These are phyloP conservation scores for Bufo gargarizans DNA, from an alignment of 2,113 vertebrate species.

Conservation along the genomic window DNA sequence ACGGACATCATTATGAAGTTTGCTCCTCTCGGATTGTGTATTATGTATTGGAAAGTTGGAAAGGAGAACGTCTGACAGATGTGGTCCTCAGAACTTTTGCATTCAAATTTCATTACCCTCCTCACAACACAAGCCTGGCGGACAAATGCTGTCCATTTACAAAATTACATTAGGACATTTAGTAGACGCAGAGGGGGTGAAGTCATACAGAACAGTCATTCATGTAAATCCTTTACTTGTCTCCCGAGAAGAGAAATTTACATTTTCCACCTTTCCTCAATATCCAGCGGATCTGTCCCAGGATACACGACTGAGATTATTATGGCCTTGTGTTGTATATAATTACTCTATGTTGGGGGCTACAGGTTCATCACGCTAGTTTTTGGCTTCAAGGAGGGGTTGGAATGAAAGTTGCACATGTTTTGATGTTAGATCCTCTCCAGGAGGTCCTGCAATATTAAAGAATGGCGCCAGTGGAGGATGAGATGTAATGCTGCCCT, in stretches of 20 bases:
- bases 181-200: background rate
- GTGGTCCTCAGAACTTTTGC: background rate
- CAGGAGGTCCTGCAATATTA: background rate
- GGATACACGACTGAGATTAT: background rate
- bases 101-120: conserved; percentile 18
- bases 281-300: background rate
- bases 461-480: background rate
- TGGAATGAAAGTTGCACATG: background rate
- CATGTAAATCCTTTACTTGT: background rate
- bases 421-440: background rate
- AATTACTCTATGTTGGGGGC: background rate
- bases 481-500: background rate
- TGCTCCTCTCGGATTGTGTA: background rate
- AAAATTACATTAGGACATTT: conserved; percentile 3
- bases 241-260: background rate
- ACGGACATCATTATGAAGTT: background rate
- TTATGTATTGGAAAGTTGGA: conserved; percentile 39
- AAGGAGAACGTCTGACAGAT: conserved; percentile 9
- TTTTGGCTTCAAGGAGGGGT: background rate
- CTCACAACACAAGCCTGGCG: background rate
- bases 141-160: background rate
- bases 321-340: background rate
- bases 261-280: background rate
- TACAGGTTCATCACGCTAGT: background rate
- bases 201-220: background rate